Conservation (phyloP, 2,888 invertebrate species). For the Kryphioiulus occultus region DNA sequence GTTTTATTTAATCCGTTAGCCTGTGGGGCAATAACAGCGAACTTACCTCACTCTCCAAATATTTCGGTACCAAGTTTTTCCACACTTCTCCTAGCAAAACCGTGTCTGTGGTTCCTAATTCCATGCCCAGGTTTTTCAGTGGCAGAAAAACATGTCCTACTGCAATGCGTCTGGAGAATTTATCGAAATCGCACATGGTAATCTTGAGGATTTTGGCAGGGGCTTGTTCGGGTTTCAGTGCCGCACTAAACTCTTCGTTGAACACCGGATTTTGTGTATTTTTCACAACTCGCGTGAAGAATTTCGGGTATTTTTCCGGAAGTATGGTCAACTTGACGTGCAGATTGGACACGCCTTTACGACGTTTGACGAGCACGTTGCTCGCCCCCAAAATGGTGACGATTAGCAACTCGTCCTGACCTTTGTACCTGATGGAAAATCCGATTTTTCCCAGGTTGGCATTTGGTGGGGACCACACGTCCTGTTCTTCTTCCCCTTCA, state of each 20-base stretch:
- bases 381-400: slow-evolving; percentile 50
- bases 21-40: too few species aligned
- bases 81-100: slow-evolving; percentile 45
- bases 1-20: too few species aligned
- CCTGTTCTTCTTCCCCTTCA: slow-evolving; percentile 49
- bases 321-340: slow-evolving; percentile 52
- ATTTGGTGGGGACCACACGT: slow-evolving; percentile 12
- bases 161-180: slow-evolving; percentile 60
- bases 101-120: not conserved
- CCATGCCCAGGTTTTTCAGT: slow-evolving; percentile 58
- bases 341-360: slow-evolving; percentile 48
- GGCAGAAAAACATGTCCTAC: slow-evolving; percentile 61
- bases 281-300: slow-evolving; percentile 50
- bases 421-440: slow-evolving; percentile 37
- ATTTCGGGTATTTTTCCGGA: slow-evolving; percentile 51
- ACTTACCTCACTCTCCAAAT: slow-evolving; percentile 49
- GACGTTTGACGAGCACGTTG: slow-evolving; percentile 49
- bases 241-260: slow-evolving; percentile 51
- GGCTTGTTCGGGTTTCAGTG: slow-evolving; percentile 51
- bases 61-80: slow-evolving; percentile 47
- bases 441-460: slow-evolving; percentile 47
- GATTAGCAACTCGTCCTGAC: not conserved
- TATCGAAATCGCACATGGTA: slow-evolving; percentile 63
- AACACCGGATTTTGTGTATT: slow-evolving; percentile 51
- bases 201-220: slow-evolving; percentile 57